Conservation (phyloP, 2,113 vertebrate genomes). For the Hucho hucho region DNA sequence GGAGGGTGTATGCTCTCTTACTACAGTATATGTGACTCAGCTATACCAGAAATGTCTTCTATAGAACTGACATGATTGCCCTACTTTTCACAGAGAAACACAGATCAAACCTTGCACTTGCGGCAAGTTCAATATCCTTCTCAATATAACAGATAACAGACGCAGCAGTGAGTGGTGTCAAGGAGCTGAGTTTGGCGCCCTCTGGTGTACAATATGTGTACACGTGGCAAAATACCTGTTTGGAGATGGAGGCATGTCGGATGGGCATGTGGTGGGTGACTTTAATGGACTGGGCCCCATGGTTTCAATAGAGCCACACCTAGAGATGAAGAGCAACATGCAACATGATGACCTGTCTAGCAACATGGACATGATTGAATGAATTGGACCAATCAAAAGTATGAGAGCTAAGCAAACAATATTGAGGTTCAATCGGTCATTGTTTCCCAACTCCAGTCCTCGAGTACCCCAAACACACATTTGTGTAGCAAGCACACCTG, state of each 20-base stretch:
- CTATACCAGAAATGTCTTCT: no score
- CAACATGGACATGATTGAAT: background rate
- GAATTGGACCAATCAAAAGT: background rate
- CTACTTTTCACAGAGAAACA: no score
- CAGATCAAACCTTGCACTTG: no score
- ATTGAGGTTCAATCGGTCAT: background rate
- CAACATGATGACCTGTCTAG: constrained; percentile 8
- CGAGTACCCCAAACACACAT: no score
- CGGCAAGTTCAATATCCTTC: no score
- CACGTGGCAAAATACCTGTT: constrained; percentile 74
- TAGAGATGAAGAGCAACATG: constrained; percentile 53
- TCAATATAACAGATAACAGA: no score
- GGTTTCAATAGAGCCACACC: constrained; percentile 74
- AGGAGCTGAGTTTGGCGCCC: background rate
- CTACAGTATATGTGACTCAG: no score
- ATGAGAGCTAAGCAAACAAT: background rate
- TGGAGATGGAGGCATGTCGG: constrained; percentile 73
- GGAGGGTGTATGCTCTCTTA: no score
- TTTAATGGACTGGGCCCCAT: constrained; percentile 62
- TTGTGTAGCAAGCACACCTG: no score
- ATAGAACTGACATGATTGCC: no score
- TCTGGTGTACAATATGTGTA: constrained; percentile 2
- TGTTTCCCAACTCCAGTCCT: no score
- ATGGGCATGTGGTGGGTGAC: constrained; percentile 65
- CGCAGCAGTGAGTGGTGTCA: background rate